These are phyloP conservation scores for Phylloscopus whistleri DNA, from an alignment of 2,113 vertebrate genomes.

Conservation along the genomic window DNA sequence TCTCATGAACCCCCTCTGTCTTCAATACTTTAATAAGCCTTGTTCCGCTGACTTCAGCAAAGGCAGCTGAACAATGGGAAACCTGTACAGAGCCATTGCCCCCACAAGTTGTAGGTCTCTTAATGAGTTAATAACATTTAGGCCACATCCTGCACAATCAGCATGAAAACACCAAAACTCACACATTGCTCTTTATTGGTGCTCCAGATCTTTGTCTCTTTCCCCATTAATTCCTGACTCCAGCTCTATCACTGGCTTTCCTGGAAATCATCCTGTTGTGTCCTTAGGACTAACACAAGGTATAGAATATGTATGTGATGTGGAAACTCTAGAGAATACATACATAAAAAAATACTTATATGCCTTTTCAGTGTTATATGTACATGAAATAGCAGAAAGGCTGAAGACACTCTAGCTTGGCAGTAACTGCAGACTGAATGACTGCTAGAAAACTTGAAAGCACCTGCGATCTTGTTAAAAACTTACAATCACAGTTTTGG, in stretches of 20 bases:
- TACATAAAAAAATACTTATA: fast-evolving
- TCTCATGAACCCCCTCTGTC: not conserved
- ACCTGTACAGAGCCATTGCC: not conserved
- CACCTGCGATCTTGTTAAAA: not conserved
- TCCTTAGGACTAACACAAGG: not conserved
- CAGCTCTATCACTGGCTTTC: not conserved
- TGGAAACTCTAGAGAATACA: not conserved
- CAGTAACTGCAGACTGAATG: not conserved
- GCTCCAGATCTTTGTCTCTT: not conserved
- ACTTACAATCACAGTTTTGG: not conserved
- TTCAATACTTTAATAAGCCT: not conserved
- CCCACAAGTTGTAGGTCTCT: not conserved
- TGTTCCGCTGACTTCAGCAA: not conserved
- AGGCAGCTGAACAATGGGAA: not conserved
- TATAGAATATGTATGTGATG: fast-evolving
- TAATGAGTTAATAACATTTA: not conserved
- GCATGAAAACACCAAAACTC: not conserved
- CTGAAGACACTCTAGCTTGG: not conserved
- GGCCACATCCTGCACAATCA: not conserved
- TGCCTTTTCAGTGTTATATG: not conserved
- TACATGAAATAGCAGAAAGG: not conserved
- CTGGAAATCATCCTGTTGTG: not conserved
- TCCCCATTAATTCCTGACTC: not conserved
- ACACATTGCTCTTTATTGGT: fast-evolving
- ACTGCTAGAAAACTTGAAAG: not conserved